phyloP scores from a whole-genome alignment of 2,797 vertebrate genomes.

The Macropus fuliginosus region DNA sequence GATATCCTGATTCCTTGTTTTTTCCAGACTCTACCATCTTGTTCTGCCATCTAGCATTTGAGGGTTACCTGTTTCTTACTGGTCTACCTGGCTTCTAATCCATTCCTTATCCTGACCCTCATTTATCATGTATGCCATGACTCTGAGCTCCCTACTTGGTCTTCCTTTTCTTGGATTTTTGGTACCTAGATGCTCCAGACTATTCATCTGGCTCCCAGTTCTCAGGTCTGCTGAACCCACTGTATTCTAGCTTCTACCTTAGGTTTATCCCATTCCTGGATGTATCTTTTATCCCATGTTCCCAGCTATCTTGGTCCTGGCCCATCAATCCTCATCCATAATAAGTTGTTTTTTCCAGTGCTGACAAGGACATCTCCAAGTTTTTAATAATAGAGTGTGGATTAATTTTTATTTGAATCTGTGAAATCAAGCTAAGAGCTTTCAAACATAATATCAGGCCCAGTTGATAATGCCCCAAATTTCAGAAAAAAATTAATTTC shows the following conservation, averaged over 20 bases:
- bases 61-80: background rate
- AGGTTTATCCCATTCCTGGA: background rate
- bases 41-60: background rate
- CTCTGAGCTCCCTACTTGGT: background rate
- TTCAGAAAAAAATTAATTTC: constrained; percentile 40
- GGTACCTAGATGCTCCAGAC: background rate
- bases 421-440: background rate
- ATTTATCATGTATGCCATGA: background rate
- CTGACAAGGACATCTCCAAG: background rate
- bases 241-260: background rate
- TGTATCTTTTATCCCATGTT: background rate
- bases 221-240: background rate
- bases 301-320: background rate
- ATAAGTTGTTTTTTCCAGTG: background rate
- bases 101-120: background rate
- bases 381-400: background rate
- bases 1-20: background rate
- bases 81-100: background rate
- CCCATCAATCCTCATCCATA: background rate
- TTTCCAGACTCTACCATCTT: background rate
- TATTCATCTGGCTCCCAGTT: background rate
- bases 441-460: constrained; percentile 24
- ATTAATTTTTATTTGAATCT: constrained; percentile 47
- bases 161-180: background rate
- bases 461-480: constrained; percentile 5